phyloP scores from a whole-genome alignment of 2,888 invertebrate genomes.

The Melikaiella ostensackeni region DNA sequence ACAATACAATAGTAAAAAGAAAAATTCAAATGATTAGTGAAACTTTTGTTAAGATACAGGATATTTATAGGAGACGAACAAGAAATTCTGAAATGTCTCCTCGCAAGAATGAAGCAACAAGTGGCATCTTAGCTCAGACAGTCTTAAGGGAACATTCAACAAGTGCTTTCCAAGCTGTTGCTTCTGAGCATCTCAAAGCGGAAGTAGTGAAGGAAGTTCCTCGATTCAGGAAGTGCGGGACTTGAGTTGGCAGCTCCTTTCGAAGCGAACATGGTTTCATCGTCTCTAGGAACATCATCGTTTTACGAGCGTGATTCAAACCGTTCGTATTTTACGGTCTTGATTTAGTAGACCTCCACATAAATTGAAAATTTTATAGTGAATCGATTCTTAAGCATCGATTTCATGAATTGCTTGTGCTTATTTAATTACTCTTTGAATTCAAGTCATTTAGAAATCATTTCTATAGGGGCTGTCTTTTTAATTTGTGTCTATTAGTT shows the following conservation, averaged over 20 bases:
- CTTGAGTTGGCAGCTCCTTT: constrained; percentile 29
- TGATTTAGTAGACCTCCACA: background rate
- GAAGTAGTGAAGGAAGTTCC: constrained; percentile 20
- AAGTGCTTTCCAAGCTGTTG: constrained; percentile 66
- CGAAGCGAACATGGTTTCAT: background rate
- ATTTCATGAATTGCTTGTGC: background rate
- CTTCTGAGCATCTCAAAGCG: constrained; percentile 19
- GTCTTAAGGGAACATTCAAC: constrained; percentile 74
- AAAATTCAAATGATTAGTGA: background rate
- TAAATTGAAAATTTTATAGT: background rate
- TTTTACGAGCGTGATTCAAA: background rate
- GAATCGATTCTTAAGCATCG: background rate
- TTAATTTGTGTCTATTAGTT: too few relatives aligned
- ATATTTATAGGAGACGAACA: constrained; percentile 54
- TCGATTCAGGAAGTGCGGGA: constrained; percentile 26
- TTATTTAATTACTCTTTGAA: constrained; percentile 1
- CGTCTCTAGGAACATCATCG: background rate
- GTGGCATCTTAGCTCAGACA: constrained; percentile 75
- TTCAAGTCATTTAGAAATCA: background rate
- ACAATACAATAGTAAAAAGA: too few relatives aligned
- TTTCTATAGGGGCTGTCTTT: too few relatives aligned
- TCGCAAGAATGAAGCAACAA: constrained; percentile 68
- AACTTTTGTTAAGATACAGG: background rate
- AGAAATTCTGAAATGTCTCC: background rate
- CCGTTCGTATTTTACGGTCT: background rate